Conservation (phyloP, 2,113 vertebrate species). For the Phoenicopterus ruber region DNA sequence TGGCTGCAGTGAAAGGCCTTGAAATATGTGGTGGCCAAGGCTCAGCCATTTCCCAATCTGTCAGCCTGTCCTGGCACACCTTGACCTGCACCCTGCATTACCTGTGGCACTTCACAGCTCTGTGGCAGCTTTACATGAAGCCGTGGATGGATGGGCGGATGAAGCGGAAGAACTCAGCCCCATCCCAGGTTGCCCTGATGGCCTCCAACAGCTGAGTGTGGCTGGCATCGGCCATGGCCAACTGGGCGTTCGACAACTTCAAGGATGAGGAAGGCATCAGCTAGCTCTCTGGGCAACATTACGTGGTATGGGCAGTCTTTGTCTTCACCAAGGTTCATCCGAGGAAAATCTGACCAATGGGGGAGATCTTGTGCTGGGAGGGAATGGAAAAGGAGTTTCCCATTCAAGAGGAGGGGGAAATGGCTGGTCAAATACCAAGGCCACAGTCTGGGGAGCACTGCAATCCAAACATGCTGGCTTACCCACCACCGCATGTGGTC, state of each 20-base stretch:
- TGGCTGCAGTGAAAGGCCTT: neutral
- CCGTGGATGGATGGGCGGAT: neutral
- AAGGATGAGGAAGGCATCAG: neutral
- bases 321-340: neutral
- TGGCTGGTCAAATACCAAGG: neutral
- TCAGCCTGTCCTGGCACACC: neutral
- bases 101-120: neutral
- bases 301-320: neutral
- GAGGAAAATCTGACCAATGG: neutral
- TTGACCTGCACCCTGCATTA: neutral
- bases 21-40: neutral
- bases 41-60: neutral
- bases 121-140: neutral
- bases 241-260: neutral
- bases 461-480: neutral
- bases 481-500: neutral
- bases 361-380: neutral
- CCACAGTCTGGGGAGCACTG: neutral
- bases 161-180: neutral
- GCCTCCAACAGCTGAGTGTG: neutral
- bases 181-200: neutral
- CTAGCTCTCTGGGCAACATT: neutral
- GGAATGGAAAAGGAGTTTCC: neutral
- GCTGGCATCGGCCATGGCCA: fast-evolving
- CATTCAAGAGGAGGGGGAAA: neutral